Conservation (phyloP, 1,140 invertebrate genomes). For the Cecropterus lyciades region DNA sequence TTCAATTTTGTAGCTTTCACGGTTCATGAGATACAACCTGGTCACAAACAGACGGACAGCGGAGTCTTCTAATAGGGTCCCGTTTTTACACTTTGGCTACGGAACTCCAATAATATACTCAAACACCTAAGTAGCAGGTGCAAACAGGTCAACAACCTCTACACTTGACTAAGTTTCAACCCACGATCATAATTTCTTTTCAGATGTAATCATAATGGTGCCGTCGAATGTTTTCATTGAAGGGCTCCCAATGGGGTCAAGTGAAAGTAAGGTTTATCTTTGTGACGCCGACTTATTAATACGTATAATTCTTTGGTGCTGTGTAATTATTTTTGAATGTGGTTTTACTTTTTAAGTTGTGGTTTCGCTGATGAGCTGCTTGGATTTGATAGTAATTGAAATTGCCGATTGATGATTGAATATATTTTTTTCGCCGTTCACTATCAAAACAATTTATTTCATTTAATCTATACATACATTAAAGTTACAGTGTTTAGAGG, state of each 20-base stretch:
- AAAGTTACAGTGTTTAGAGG: too few species aligned
- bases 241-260: conserved; percentile 45
- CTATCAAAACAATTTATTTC: too few species aligned
- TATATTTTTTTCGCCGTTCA: too few species aligned
- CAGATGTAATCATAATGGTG: conserved; percentile 7
- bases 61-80: too few species aligned
- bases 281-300: conserved; percentile 21
- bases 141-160: background rate
- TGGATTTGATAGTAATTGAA: too few species aligned
- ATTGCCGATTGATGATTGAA: too few species aligned
- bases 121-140: background rate
- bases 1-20: too few species aligned
- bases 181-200: background rate
- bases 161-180: background rate
- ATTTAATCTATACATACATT: too few species aligned
- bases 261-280: conserved; percentile 47
- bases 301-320: conserved; percentile 9
- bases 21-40: too few species aligned
- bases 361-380: too few species aligned
- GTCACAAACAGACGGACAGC: too few species aligned
- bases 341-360: conserved; percentile 7
- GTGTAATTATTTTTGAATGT: conserved; percentile 4
- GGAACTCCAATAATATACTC: background rate
- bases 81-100: too few species aligned
- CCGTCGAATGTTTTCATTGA: conserved; percentile 38